A percentile compares a stretch with the other conserved stretches of the same genome.
Evolutionary conservation across 2,113 vertebrate species (phyloP).

Genomic region (Bungarus multicinctus): DNA sequence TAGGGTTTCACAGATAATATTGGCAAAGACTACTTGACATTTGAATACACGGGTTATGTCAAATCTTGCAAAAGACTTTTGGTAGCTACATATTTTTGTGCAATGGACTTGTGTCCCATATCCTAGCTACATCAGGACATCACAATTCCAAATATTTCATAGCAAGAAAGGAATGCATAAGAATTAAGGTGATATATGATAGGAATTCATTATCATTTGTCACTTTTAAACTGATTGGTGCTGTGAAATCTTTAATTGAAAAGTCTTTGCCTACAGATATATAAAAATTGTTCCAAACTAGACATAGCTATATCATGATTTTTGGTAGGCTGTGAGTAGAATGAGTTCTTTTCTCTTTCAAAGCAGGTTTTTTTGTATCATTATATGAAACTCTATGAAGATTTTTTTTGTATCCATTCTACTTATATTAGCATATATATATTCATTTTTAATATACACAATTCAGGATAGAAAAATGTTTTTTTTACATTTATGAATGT

Average conservation of each 20-base stretch:
- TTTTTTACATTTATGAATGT: slow-evolving; percentile 40
- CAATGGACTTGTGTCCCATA: background rate
- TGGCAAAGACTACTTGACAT: background rate
- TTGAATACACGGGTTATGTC: background rate
- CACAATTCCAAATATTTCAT: background rate
- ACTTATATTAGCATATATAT: slow-evolving; percentile 25
- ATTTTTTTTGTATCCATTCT: background rate
- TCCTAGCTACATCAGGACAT: background rate
- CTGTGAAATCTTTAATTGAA: background rate
- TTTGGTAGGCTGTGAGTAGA: background rate
- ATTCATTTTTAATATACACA: slow-evolving; percentile 30
- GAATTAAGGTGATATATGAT: background rate
- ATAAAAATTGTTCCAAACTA: background rate
- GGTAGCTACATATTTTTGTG: background rate
- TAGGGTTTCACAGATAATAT: background rate
- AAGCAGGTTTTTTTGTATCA: background rate
- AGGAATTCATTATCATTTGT: background rate
- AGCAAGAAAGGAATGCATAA: background rate
- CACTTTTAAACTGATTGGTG: background rate
- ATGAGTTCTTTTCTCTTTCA: background rate
- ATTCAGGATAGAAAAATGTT: slow-evolving; percentile 36
- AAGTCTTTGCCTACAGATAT: background rate
- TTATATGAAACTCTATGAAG: background rate
- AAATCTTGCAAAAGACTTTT: background rate
- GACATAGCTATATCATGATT: background rate